Base-by-base conservation (phyloP, 1,140 invertebrate species). In the Magallana ariakensis region DNA sequence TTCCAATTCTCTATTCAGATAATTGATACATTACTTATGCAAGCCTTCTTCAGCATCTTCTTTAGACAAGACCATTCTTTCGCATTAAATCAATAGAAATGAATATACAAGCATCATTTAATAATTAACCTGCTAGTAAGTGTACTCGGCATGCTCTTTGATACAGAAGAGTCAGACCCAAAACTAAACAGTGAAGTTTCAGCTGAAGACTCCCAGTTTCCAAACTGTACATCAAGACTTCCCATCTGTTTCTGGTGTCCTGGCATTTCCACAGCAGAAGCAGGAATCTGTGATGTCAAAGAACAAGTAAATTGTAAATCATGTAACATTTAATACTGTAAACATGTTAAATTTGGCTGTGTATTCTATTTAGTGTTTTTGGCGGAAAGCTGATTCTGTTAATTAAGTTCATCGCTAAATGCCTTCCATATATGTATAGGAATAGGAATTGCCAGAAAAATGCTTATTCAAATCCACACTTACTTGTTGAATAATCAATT, bases 191-290 rank as follows among this genome's bases (percentile, higher is more conserved):
- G 80, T 26, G 91, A 87, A 7, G 87, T 46, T 10, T 97, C 96
- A 87, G 96, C 95, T 81, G 97, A 97, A 93, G 98, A 97, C 92
- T 99, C 98, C 89, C 99, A 95, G 19, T 96, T 97, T 85, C 98
- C 98, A 95, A 99, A 99, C 95, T 99, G 98, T 81, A 99, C 97
- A 95, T 98, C 98, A 81, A 99, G 95, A 88, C 57, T 89, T 58
- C 97, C 97, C 53, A 96, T 96, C 86, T 96, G 95, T 33, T 96
- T 96, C 86, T 96, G 95, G 94, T 98, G 98, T 83, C 97, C 97
- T 70, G 96, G 98, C 98, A 99, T 99, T 94, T 99, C 98, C 54
- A 99, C 98, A 80, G 98, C 98, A 87, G 96, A 97, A 19, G 97
- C 96, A 57, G 98, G 98, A 91, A 99, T 99, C 96, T 97, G 22